Evolutionary conservation across 2,888 invertebrate genomes (phyloP).

Genomic region (Hypsopygia costalis): DNA sequence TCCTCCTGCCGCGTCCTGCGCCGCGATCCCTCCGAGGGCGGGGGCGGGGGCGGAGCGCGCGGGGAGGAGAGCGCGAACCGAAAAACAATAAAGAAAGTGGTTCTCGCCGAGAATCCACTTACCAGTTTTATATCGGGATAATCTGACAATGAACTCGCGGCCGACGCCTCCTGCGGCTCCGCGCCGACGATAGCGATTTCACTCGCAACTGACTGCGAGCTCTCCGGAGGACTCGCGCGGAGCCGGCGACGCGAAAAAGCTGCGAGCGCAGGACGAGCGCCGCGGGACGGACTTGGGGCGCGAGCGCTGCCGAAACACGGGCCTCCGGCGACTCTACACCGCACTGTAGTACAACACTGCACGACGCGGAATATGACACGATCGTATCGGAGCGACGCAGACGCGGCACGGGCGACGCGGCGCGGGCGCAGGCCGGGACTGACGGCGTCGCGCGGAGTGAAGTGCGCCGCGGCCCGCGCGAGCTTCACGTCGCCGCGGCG

Average conservation of each 20-base stretch:
- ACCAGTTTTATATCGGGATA: slow-evolving; percentile 67
- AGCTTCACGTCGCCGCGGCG: background rate
- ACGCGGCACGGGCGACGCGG: slow-evolving; percentile 29
- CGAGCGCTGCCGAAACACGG: too few relatives aligned
- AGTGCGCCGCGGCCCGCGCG: slow-evolving; percentile 13
- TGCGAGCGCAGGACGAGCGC: slow-evolving; percentile 43
- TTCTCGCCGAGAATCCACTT: slow-evolving; percentile 34
- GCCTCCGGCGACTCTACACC: too few relatives aligned
- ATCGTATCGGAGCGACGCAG: slow-evolving; percentile 25
- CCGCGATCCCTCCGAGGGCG: background rate
- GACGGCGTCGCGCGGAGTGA: slow-evolving; percentile 54
- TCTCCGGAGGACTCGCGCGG: slow-evolving; percentile 4
- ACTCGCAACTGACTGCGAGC: slow-evolving; percentile 28
- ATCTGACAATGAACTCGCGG: slow-evolving; percentile 61
- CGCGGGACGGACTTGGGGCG: too few relatives aligned
- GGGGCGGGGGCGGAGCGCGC: background rate
- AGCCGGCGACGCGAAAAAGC: slow-evolving; percentile 35
- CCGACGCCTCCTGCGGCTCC: slow-evolving; percentile 47
- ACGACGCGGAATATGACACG: slow-evolving; percentile 4
- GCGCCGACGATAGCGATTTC: slow-evolving; percentile 51
- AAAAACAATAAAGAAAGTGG: slow-evolving; percentile 31
- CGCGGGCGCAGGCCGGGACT: slow-evolving; percentile 68
- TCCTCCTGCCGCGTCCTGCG: background rate
- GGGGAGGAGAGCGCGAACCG: background rate
- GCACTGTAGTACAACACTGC: background rate